These are phyloP conservation scores for Conger conger DNA, from an alignment of 2,113 vertebrate genomes.

Conservation along the genomic window DNA sequence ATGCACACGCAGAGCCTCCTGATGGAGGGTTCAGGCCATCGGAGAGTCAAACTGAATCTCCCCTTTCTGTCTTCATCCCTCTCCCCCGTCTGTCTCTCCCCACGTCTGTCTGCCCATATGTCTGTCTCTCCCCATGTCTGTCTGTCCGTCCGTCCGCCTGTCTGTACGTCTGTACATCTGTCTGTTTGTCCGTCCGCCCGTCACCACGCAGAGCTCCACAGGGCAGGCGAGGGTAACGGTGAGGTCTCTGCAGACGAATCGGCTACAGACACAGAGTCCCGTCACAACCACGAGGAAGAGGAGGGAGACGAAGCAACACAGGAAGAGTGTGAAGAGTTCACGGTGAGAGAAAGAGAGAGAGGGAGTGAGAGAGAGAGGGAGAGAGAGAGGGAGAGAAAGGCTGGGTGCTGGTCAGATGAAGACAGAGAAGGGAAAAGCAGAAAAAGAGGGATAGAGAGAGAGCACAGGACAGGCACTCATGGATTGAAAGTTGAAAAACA, in stretches of 20 bases:
- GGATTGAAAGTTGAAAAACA: too few species aligned
- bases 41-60: background rate
- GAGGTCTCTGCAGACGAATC: slow-evolving; percentile 73
- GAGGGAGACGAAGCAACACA: slow-evolving; percentile 67
- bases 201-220: slow-evolving; percentile 68
- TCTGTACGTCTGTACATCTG: background rate
- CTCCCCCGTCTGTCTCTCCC: background rate
- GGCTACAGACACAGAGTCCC: slow-evolving; percentile 70
- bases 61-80: too few species aligned
- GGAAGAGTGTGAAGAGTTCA: slow-evolving; percentile 74
- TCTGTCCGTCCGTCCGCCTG: too few species aligned
- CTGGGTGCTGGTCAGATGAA: too few species aligned
- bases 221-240: slow-evolving; percentile 60
- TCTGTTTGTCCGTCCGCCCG: background rate
- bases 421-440: background rate
- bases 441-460: background rate
- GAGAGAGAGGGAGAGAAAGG: background rate
- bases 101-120: background rate
- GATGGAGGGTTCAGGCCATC: background rate
- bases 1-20: background rate
- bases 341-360: slow-evolving; percentile 66
- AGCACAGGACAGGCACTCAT: too few species aligned
- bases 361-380: background rate
- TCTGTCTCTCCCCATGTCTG: background rate
- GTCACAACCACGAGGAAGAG: slow-evolving; percentile 71